phyloP scores from a whole-genome alignment of 1,140 invertebrate genomes.

The Pemphigus obesinymphae region DNA sequence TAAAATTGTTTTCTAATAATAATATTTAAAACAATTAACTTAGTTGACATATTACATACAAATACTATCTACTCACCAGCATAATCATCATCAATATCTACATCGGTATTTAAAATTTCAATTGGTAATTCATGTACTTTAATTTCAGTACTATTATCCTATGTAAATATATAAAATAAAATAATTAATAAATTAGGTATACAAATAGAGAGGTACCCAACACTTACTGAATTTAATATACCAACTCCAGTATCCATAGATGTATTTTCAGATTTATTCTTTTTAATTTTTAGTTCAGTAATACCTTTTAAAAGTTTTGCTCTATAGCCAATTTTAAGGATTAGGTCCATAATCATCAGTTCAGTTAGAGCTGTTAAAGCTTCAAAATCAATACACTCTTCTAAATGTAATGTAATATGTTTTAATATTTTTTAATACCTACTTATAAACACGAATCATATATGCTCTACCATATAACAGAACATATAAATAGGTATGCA shows the following conservation, averaged over 20 bases:
- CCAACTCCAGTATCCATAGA: background rate
- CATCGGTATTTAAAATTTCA: background rate
- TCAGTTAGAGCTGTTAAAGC: background rate
- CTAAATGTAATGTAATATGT: background rate
- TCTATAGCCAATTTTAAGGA: background rate
- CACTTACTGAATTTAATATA: background rate
- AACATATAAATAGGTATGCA: no score
- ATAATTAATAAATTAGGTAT: background rate
- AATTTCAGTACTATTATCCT: background rate
- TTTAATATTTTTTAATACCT: no score
- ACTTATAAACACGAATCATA: no score
- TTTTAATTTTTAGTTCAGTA: background rate
- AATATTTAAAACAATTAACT: background rate
- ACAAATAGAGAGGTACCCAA: no score
- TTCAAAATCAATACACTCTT: background rate
- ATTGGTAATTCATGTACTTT: background rate
- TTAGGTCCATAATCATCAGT: background rate
- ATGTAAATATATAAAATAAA: background rate
- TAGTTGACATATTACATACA: no score
- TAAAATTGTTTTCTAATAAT: background rate
- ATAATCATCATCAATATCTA: background rate
- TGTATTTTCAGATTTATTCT: no score
- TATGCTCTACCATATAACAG: no score
- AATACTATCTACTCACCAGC: background rate
- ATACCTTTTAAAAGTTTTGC: background rate